A percentile compares a stretch with the other conserved stretches of the same genome.
phyloP scores from a whole-genome alignment of 2,888 invertebrate species.

The Cerceris ruficornis region DNA sequence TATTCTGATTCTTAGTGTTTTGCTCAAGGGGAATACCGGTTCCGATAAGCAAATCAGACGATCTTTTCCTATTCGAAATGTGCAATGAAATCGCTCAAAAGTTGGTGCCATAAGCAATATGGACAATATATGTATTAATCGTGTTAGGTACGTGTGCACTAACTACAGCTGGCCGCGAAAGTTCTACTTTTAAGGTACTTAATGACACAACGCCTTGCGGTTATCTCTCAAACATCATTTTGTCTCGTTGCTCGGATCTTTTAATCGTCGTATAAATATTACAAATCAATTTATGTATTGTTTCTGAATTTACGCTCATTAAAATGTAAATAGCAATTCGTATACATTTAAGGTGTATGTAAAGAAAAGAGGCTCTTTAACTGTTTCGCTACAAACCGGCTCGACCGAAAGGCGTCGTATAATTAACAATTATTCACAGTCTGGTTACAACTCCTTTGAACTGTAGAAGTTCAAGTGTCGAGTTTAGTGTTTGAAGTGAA shows the following conservation, averaged over 20 bases:
- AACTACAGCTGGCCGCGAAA: slow-evolving; percentile 70
- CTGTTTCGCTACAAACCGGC: too few relatives aligned
- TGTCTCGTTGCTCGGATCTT: neutral
- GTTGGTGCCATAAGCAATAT: slow-evolving; percentile 76
- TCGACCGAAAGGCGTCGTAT: too few relatives aligned
- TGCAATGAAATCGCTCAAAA: slow-evolving; percentile 72
- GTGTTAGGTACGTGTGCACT: slow-evolving; percentile 57
- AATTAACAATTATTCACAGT: too few relatives aligned
- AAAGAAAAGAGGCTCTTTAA: too few relatives aligned
- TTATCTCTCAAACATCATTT: slow-evolving; percentile 21
- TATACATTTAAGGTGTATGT: too few relatives aligned
- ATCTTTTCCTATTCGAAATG: slow-evolving; percentile 39
- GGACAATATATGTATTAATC: slow-evolving; percentile 72
- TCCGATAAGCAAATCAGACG: slow-evolving; percentile 34
- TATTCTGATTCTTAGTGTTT: slow-evolving; percentile 53
- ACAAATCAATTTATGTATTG: too few relatives aligned
- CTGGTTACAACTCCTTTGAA: too few relatives aligned
- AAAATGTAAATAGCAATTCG: too few relatives aligned
- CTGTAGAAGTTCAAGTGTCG: too few relatives aligned
- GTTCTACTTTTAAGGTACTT: slow-evolving; percentile 53
- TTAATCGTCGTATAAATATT: neutral
- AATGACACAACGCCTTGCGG: slow-evolving; percentile 33
- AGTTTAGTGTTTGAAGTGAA: too few relatives aligned
- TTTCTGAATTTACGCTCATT: too few relatives aligned
- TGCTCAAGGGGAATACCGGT: slow-evolving; percentile 55